Evolutionary conservation across 2,888 invertebrate species (phyloP).

Genomic region (Eupsilia transversa): DNA sequence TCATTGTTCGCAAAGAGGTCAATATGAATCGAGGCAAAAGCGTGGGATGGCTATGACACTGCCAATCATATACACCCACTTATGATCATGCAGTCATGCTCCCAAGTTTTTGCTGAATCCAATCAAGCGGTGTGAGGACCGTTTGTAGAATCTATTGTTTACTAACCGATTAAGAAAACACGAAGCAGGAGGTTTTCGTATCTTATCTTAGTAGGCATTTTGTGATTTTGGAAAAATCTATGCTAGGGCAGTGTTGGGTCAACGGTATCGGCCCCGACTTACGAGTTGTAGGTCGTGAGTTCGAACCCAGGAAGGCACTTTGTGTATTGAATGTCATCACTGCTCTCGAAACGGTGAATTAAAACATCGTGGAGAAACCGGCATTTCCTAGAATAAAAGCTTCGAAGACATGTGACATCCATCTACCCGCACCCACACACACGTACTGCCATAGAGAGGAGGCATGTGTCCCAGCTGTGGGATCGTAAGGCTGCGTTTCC

Average conservation of each 20-base stretch:
- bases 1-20: constrained; percentile 77
- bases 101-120: constrained; percentile 68
- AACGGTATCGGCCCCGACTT: background rate
- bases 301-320: background rate
- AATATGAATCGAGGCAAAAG: constrained; percentile 76
- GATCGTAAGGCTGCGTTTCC: no score
- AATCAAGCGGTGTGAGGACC: constrained; percentile 67
- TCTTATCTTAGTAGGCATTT: background rate
- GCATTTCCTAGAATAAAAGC: background rate
- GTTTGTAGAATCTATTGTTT: constrained; percentile 67
- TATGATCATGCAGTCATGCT: constrained; percentile 50
- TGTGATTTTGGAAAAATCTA: background rate
- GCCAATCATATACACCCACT: constrained; percentile 71
- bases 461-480: background rate
- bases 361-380: background rate
- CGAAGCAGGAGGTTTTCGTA: background rate
- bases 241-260: no score
- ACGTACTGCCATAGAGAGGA: background rate
- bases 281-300: background rate
- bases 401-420: background rate
- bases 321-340: background rate
- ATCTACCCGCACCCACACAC: background rate
- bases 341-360: background rate
- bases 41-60: constrained; percentile 81
- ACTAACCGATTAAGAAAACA: constrained; percentile 13